A percentile compares a stretch with the other conserved stretches of the same genome.
Evolutionary conservation across 2,888 invertebrate species (phyloP).

Genomic region (Coelinius sp.): DNA sequence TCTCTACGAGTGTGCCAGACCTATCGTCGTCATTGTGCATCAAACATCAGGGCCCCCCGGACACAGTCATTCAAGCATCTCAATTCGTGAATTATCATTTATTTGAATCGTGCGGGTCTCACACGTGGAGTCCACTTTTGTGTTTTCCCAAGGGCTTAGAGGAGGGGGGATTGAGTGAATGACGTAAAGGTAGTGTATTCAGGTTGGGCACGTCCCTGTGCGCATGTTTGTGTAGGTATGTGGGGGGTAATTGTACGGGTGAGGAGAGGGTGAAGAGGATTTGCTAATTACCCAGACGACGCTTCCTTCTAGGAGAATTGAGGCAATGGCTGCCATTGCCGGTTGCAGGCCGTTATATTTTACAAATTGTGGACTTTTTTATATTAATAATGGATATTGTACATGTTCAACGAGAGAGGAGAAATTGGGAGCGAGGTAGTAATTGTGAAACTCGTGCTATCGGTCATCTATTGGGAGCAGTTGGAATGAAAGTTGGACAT

Average conservation of each 20-base stretch:
- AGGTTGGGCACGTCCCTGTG: background rate
- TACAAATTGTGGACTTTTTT: no score
- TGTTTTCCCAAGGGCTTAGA: background rate
- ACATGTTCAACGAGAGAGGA: no score
- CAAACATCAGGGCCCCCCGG: background rate
- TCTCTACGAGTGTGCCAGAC: constrained; percentile 5
- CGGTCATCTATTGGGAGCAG: no score
- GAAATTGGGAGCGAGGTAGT: no score
- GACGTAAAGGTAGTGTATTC: background rate
- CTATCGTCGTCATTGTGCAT: background rate
- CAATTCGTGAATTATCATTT: no score
- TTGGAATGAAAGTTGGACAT: no score
- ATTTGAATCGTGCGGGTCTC: background rate
- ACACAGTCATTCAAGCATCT: no score
- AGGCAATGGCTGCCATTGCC: constrained; percentile 36
- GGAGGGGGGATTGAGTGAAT: background rate
- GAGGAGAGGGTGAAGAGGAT: background rate
- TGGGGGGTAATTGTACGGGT: background rate
- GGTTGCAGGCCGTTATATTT: background rate
- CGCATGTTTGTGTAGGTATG: background rate
- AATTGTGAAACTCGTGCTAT: no score
- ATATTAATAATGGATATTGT: no score
- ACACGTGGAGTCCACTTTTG: background rate
- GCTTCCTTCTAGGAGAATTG: background rate
- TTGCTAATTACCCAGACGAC: background rate